phyloP scores from a whole-genome alignment of 2,797 vertebrate genomes.

The Orestias chungarensis region DNA sequence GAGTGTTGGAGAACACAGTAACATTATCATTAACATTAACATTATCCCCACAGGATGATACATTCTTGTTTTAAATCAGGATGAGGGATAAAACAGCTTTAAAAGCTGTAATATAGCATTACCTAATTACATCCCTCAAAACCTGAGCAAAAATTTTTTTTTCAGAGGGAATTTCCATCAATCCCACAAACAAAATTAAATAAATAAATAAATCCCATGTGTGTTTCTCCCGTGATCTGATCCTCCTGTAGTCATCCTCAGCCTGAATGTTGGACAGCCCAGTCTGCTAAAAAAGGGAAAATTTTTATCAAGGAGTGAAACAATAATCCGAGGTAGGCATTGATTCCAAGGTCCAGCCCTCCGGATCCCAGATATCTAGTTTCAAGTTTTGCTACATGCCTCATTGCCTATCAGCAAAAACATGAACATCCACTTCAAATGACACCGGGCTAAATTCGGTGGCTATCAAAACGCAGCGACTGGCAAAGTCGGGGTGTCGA shows the following conservation, averaged over 20 bases:
- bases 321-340: conserved; percentile 60
- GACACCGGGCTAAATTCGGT: conserved; percentile 80
- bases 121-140: background rate
- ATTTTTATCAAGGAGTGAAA: conserved; percentile 74
- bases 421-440: conserved; percentile 77
- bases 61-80: background rate
- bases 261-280: conserved; percentile 41
- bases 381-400: conserved; percentile 64
- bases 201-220: conserved; percentile 58
- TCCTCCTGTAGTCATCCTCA: conserved; percentile 33
- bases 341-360: conserved; percentile 73
- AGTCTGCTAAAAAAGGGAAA: conserved; percentile 75
- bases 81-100: background rate
- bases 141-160: background rate
- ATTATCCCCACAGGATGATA: no score
- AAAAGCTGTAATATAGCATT: background rate
- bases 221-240: conserved; percentile 54
- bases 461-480: conserved; percentile 74
- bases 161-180: background rate
- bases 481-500: conserved; percentile 61
- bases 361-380: conserved; percentile 67
- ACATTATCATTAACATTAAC: no score
- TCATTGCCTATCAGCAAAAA: conserved; percentile 74
- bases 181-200: no score
- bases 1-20: background rate